Conservation (phyloP, 2,888 invertebrate species). For the Drosophila testacea region DNA sequence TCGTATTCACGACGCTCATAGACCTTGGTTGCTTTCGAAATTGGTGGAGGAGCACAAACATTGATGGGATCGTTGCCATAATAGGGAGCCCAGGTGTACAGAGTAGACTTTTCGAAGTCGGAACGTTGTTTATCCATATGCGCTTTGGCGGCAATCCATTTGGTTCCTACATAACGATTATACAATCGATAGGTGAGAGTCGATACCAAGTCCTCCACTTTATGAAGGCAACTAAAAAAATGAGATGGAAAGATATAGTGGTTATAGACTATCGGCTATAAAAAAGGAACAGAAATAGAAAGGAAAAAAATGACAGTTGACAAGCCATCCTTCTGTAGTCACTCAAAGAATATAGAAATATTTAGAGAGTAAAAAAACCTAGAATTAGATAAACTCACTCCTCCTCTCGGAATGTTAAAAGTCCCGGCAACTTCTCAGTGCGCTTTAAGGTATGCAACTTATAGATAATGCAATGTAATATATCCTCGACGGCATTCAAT, state of each 20-base stretch:
- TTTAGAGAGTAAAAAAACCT: background rate
- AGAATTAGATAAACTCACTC: constrained; percentile 50
- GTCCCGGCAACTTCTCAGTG: constrained; percentile 73
- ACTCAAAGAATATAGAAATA: background rate
- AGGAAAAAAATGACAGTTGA: too few relatives aligned
- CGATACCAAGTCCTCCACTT: background rate
- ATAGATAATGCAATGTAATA: constrained; percentile 67
- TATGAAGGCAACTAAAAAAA: background rate
- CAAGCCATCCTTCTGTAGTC: too few relatives aligned
- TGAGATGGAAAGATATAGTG: too few relatives aligned
- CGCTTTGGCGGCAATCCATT: background rate
- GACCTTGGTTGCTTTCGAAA: background rate
- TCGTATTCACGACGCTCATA: constrained; percentile 16
- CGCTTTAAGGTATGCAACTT: constrained; percentile 69
- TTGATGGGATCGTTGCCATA: constrained; percentile 12
- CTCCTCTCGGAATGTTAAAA: constrained; percentile 62
- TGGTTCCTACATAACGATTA: constrained; percentile 15
- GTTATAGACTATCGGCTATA: too few relatives aligned
- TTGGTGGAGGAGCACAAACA: constrained; percentile 1
- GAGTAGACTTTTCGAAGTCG: background rate
- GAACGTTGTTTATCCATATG: background rate
- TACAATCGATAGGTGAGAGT: constrained; percentile 10
- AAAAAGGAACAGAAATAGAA: too few relatives aligned
- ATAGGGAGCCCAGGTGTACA: constrained; percentile 9
- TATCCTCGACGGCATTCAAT: constrained; percentile 54